Evolutionary conservation across 2,888 invertebrate genomes (phyloP), one percentile per base, ranked within the genome.

Genomic region (Rotaria sp.): DNA sequence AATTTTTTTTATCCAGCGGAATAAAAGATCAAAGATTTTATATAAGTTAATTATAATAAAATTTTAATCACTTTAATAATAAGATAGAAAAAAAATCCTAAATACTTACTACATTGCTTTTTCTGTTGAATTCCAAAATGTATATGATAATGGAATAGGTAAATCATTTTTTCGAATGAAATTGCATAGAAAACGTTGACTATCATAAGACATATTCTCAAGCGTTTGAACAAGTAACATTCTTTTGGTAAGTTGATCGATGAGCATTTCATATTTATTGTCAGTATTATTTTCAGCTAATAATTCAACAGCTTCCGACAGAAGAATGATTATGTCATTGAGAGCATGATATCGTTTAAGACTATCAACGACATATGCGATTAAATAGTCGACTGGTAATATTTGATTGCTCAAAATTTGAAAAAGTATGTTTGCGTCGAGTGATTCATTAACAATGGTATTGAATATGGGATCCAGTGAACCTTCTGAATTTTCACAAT

Each of bases 111-210:
- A 50, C 48, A 50, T 50, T 41, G 24, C 11, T 41, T 75, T 7
- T 35, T 41, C 10, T 2, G 21, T 75, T 75, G 18, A 8, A 75
- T 75, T 21, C 75, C 75, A 75, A 3, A 41, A 24, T 8, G 2
- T 2, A 75, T 75, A 75, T 10, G 38, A 24, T 21, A 75, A 75
- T 41, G 75, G 75, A 26, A 75, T 75, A 5, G 75, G 75, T 38
- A 75, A 75, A 41, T 75, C 41, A 75, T 75, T 75, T 41, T 41
- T 75, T 24, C 21, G 41, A 41, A 75, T 75, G 38, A 75, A 75
- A 41, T 24, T 38, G 41, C 41, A 7, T 21, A 75, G 26, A 41
- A 41, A 75, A 21, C 41, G 41, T 75, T 75, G 75, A 75, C 75
- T 75, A 11, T 75, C 75, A 41, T 41, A 26, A 3, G 75, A 41